Conservation (phyloP, 2,797 vertebrate species). For the Cirrhinus mrigala region DNA sequence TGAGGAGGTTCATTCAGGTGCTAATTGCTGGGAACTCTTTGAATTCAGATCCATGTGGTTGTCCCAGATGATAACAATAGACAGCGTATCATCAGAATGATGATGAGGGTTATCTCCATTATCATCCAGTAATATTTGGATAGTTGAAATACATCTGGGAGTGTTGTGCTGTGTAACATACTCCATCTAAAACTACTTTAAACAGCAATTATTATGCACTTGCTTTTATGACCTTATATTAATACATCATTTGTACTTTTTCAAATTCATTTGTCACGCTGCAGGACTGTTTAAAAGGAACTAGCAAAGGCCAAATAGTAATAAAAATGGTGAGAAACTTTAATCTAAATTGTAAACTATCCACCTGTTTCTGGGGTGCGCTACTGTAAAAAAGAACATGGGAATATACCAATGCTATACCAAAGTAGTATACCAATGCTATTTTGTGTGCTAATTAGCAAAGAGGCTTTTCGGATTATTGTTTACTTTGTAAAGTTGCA, state of each 20-base stretch:
- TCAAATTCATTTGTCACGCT: background rate
- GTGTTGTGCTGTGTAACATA: background rate
- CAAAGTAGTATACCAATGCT: too few relatives aligned
- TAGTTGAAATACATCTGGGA: background rate
- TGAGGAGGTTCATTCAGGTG: background rate
- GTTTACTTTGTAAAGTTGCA: too few relatives aligned
- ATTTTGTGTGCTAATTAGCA: too few relatives aligned
- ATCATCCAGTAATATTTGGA: background rate
- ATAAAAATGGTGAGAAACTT: background rate
- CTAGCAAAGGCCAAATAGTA: background rate
- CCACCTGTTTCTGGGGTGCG: too few relatives aligned
- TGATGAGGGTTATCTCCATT: constrained; percentile 6
- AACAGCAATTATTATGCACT: background rate
- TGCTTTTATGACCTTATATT: background rate
- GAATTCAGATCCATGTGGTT: constrained; percentile 11
- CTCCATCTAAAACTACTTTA: background rate
- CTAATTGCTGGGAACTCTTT: background rate
- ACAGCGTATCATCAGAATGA: constrained; percentile 1
- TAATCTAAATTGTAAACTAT: background rate
- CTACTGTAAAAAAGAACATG: too few relatives aligned
- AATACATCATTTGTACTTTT: background rate
- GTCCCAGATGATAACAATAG: constrained; percentile 9
- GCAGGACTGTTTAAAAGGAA: background rate
- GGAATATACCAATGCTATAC: too few relatives aligned
- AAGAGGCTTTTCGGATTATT: too few relatives aligned